Evolutionary conservation across 1,140 invertebrate species (phyloP), one percentile per base, ranked within the genome.

Genomic region (Drosophila chauvacae): DNA sequence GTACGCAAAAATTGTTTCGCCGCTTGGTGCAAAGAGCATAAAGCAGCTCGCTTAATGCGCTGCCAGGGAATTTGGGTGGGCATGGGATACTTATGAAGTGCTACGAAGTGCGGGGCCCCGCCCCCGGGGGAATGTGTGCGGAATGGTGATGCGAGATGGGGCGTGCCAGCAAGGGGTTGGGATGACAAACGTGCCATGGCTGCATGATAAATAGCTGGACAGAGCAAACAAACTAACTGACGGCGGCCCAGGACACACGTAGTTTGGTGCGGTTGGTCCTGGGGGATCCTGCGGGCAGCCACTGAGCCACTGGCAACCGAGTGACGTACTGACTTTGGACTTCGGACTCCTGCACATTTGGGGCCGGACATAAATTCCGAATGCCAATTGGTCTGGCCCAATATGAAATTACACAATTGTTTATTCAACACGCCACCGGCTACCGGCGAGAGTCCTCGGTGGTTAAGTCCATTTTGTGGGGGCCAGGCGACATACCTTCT

Each of bases 121-220:
- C 42, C 55, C 28, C 37, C 50, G 4, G 65, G 65, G 47, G 23
- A 61, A 71, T n/a, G 47, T 13, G 47, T 13, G 55, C 11, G 16
- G 11, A 33, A 33, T 3, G 47, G 47, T 18, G 23, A 5, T 9
- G 5, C 7, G 33, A n/a, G 14, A 33, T 44, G 28, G 33, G 45
- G 53, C 60, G 64, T 62, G 57, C 45, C 45, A 57, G 35, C 63
- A 72, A 59, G 63, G 75, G 74, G 47, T 48, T 82, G 70, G 68
- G 60, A 85, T 88, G 84, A 88, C 83, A 88, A 88, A 88, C 85
- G 84, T 80, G 86, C 78, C 59, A 81, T 76, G 88, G 85, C 81
- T 83, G 85, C 85, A 88, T 88, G 84, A 88, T 88, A 88, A 88
- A 88, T 88, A 85, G 77, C 69, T 28, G 35, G 59, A 50, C 64